Evolutionary conservation across 2,797 vertebrate genomes (phyloP).

Genomic region (Silurus lanzhouensis): DNA sequence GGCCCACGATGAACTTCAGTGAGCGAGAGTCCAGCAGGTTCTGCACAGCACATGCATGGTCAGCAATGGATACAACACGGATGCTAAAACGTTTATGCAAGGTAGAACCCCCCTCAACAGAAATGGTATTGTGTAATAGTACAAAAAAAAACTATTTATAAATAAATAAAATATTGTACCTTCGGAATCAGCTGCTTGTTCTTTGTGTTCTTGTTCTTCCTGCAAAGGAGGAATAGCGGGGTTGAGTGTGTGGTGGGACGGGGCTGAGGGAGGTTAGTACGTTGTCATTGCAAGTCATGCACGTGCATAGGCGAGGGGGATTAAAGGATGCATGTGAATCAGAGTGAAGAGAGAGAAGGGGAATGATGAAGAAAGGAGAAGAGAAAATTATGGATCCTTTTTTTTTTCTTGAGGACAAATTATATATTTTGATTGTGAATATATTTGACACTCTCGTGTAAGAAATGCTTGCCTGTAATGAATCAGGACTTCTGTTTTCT

Average conservation of each 20-base stretch:
- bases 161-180: constrained; percentile 70
- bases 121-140: not conserved
- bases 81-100: not conserved
- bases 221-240: constrained; percentile 66
- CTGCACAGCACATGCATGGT: constrained; percentile 64
- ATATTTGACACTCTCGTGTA: not conserved
- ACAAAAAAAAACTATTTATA: not conserved
- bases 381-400: not conserved
- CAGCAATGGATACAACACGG: not conserved
- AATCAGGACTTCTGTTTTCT: not conserved
- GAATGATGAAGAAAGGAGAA: not conserved
- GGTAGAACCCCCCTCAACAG: not conserved
- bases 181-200: constrained; percentile 95
- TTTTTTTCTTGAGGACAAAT: not conserved
- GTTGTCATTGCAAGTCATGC: constrained; percentile 67
- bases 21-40: constrained; percentile 91
- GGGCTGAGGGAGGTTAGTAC: not conserved
- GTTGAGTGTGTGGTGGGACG: constrained; percentile 47
- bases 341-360: not conserved
- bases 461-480: not conserved
- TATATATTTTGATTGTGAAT: too few species aligned
- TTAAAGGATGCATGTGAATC: constrained; percentile 34
- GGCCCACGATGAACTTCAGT: constrained; percentile 89
- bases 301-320: not conserved
- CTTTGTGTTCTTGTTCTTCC: constrained; percentile 88